A percentile compares a stretch with the other conserved stretches of the same genome.
phyloP scores from a whole-genome alignment of 2,888 invertebrate species.

The Gnatocerus cornutus region DNA sequence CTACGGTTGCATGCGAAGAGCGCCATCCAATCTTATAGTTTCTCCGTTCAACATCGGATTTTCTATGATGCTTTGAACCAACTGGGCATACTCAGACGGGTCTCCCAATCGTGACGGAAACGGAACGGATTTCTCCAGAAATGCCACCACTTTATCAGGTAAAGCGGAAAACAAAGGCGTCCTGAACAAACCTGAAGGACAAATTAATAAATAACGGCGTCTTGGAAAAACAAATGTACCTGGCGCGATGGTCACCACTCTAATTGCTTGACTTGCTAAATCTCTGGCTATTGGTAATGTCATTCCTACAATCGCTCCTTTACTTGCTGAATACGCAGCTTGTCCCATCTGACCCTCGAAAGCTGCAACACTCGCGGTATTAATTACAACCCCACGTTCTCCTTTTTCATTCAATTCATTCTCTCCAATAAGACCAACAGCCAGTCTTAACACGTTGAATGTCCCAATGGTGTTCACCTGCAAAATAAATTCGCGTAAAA shows the following conservation, averaged over 20 bases:
- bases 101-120: conserved; percentile 88
- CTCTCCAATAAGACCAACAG: conserved; percentile 86
- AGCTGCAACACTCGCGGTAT: conserved; percentile 96
- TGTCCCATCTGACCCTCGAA: conserved; percentile 98
- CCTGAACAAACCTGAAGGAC: conserved; percentile 84
- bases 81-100: conserved; percentile 90
- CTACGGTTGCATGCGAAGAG: no score
- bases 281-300: conserved; percentile 97
- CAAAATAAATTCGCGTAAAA: conserved; percentile 3
- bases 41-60: conserved; percentile 95
- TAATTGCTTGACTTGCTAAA: conserved; percentile 84
- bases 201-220: no score
- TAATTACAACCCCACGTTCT: conserved; percentile 94
- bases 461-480: conserved; percentile 93
- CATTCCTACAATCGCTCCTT: conserved; percentile 95
- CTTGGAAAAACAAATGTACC: conserved; percentile 72
- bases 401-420: conserved; percentile 89
- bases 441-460: conserved; percentile 92
- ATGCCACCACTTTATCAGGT: conserved; percentile 88
- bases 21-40: conserved; percentile 86
- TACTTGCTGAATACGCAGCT: conserved; percentile 93
- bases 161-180: conserved; percentile 86
- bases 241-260: conserved; percentile 87
- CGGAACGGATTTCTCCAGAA: conserved; percentile 86
- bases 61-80: conserved; percentile 88